A percentile compares a stretch with the other conserved stretches of the same genome.
These are phyloP conservation scores for Anser cygnoides DNA, from an alignment of 2,113 vertebrate species.

Conservation along the genomic window DNA sequence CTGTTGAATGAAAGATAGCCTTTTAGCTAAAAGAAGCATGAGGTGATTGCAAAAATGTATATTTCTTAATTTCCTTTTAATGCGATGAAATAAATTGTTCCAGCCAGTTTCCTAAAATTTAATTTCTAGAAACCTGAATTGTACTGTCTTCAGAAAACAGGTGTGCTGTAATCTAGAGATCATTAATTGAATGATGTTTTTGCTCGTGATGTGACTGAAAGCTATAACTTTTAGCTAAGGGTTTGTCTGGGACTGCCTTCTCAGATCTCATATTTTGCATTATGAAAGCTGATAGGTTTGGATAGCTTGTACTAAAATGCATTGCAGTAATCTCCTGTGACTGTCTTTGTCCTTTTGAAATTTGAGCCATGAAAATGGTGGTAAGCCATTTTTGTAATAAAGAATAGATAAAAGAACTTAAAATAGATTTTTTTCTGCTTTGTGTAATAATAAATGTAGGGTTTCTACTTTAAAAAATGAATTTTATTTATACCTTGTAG, in stretches of 20 bases:
- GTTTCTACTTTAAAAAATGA: not conserved
- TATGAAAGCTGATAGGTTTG: constrained; percentile 10
- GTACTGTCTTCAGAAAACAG: not conserved
- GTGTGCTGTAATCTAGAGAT: not conserved
- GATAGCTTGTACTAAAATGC: constrained; percentile 23
- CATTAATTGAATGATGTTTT: not conserved
- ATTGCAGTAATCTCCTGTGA: not conserved
- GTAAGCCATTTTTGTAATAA: not conserved
- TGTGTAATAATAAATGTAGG: not conserved
- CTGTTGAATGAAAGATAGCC: not conserved
- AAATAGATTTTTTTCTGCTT: not conserved
- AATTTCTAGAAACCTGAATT: not conserved
- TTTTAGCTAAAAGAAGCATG: not conserved
- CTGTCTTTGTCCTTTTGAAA: not conserved
- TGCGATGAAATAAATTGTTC: not conserved
- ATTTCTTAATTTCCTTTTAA: not conserved
- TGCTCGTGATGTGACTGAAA: not conserved
- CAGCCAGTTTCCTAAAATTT: not conserved
- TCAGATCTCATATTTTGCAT: not conserved
- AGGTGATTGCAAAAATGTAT: not conserved
- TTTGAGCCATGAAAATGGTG: not conserved
- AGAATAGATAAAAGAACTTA: not conserved
- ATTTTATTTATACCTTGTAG: not conserved
- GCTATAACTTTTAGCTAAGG: not conserved
- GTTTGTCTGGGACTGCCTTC: constrained; percentile 22